Base-by-base conservation (phyloP, 2,113 vertebrate genomes). In the Malurus melanocephalus region DNA sequence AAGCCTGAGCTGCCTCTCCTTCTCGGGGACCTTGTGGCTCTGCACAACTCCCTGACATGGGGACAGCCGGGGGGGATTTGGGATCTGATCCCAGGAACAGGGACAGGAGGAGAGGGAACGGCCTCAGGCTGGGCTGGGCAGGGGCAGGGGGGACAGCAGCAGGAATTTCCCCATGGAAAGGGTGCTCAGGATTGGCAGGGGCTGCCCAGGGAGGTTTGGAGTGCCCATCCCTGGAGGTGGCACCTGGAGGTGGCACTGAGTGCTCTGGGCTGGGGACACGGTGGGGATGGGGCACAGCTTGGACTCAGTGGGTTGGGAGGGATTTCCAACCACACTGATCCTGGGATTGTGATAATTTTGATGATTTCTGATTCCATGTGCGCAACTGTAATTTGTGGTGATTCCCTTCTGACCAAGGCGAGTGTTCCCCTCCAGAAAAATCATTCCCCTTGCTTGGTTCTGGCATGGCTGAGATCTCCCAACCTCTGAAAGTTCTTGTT, bases 241-340 rank as follows among this genome's bases (percentile, higher is more conserved):
- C 30, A 11, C 9, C 78, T 80, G 66, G 80, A 60, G 10, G 18
- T 60, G 62, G 6, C 64, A 40, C 40, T 40, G 0, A 5, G 55
- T 0, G 62, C 55, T 53, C 55, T 24, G 64, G 27, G 28, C 40
- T 76, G 38, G 46, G 38, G 45, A 38, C 32, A 45, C 0, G 21
- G 21, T 40, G 46, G 28, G 28, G 22, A 53, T 53, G 0, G 2
- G 20, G 3, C 46, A 40, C 55, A 77, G 73, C 0, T 0, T 0
- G 56, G 33, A 30, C 11, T 56, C 0, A 0, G 5, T 56, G 48
- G 0, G 0, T 42, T 43, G 2, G 3, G 7, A 35, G 21, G 6
- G 8, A 17, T 72, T 87, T 64, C 27, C 74, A n/a, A n/a, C 57
- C 21, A 1, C 21, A 27, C 2, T 27, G 26, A 32, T 6, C 3